Evolutionary conservation across 2,888 invertebrate species (phyloP).

Genomic region (Acleris literana): DNA sequence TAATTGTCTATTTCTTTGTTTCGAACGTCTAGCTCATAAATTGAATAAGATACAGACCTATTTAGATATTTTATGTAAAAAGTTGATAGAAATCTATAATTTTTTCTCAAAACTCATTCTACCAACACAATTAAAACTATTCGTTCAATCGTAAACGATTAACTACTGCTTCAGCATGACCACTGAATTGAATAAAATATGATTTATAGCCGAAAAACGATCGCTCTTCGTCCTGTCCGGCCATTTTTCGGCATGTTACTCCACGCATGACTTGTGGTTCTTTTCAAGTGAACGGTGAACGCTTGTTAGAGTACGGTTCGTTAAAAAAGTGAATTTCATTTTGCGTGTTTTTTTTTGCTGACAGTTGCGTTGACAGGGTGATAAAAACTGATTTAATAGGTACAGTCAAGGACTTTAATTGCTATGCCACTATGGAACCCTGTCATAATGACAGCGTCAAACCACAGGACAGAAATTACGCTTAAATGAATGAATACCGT

Average conservation of each 20-base stretch:
- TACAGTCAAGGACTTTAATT: no score
- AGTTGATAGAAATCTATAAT: no score
- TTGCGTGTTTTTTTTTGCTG: not conserved
- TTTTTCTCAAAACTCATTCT: no score
- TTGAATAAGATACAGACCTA: no score
- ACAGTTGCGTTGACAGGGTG: not conserved
- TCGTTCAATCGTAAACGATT: conserved; percentile 4
- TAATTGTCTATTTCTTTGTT: no score
- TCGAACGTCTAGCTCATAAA: no score
- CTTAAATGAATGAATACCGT: no score
- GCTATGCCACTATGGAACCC: no score
- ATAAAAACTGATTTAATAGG: no score
- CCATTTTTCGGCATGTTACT: conserved; percentile 65
- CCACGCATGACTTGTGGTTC: conserved; percentile 61
- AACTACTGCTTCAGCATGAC: conserved; percentile 5
- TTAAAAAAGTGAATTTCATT: not conserved
- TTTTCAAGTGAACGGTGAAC: conserved; percentile 48
- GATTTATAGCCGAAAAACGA: conserved; percentile 69
- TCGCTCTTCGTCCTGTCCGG: conserved; percentile 67
- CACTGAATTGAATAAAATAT: conserved; percentile 64
- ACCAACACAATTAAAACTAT: not conserved
- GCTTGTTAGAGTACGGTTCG: conserved; percentile 5
- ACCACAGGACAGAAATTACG: no score
- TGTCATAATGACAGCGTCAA: no score
- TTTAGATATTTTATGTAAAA: no score